Percentiles rank a stretch among this genome's conserved stretches.
phyloP scores from a whole-genome alignment of 2,113 vertebrate genomes.

The Toxotes chatareus region DNA sequence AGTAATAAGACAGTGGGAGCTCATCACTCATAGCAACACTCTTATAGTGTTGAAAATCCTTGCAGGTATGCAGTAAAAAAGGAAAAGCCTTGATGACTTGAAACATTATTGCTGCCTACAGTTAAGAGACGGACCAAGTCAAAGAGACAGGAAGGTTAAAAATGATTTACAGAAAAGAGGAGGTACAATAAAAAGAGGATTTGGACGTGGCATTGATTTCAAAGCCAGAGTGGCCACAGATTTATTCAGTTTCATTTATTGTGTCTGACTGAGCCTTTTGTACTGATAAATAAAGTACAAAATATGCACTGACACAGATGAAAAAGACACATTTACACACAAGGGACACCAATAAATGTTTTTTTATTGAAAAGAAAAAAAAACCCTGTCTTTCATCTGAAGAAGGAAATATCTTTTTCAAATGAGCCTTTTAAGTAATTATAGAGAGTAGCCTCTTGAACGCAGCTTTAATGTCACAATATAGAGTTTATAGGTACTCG shows the following conservation, averaged over 20 bases:
- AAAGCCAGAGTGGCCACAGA: slow-evolving; percentile 36
- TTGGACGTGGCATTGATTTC: slow-evolving; percentile 44
- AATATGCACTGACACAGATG: slow-evolving; percentile 38
- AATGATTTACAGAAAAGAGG: slow-evolving; percentile 14
- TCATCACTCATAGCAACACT: not conserved
- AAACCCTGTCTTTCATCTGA: slow-evolving; percentile 35
- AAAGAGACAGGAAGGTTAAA: slow-evolving; percentile 1
- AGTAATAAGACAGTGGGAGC: not conserved
- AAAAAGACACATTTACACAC: slow-evolving; percentile 68
- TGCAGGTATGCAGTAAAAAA: not conserved
- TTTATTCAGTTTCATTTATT: slow-evolving; percentile 42
- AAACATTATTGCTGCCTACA: slow-evolving; percentile 19
- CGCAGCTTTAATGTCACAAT: slow-evolving; percentile 49
- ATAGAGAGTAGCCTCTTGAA: slow-evolving; percentile 53
- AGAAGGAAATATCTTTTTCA: slow-evolving; percentile 49
- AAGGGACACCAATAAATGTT: slow-evolving; percentile 59
- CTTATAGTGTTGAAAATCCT: slow-evolving; percentile 26
- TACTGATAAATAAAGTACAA: slow-evolving; percentile 40
- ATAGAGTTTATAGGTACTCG: slow-evolving; percentile 25
- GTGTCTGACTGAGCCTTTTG: slow-evolving; percentile 38
- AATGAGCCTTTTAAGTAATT: slow-evolving; percentile 55
- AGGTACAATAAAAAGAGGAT: slow-evolving; percentile 2
- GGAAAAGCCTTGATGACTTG: slow-evolving; percentile 12
- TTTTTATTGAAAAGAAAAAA: slow-evolving; percentile 62
- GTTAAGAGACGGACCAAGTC: not conserved